Evolutionary conservation across 1,140 invertebrate genomes (phyloP), one percentile per base, ranked within the genome.

Genomic region (Conus betulinus): DNA sequence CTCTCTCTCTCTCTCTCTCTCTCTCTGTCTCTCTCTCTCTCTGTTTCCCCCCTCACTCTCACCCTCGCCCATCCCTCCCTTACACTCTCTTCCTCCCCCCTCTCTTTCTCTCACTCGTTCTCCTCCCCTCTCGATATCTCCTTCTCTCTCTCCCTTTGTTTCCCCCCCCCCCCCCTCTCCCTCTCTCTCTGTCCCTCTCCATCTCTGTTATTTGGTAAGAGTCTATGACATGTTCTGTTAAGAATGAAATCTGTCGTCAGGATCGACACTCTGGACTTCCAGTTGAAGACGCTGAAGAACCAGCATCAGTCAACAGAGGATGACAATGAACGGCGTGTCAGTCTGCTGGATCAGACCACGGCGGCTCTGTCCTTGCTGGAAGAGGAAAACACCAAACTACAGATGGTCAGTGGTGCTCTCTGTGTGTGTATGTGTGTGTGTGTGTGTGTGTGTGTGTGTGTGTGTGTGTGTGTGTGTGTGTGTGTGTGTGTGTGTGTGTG

Each of bases 351-450:
- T 27, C 92, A 94, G 63, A 92, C 92, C n/a, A 91, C 93, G 20
- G 63, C 89, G 67, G 91, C 93, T 23, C 88, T 94, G 13, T 90
- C 92, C 15, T 87, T 94, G 84, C 87, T 94, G 20, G 93, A 94
- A 79, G 90, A 92, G 82, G 94, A 94, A 85, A 94, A 94, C 88
- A 63, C 90, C 27, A 92, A 91, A 87, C 87, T 94, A 27, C 90
- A 92, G 84, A 92, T 91, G 92, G 94, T 93, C 86, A 4, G 20
- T 53, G 53, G 27, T 5, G 23, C 15, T 15, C 11, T 78, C 13
- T 3, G 25, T 3, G 74, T 52, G 52, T 78, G 51, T 53, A 27
- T 87, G 74, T 85, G 51, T 63, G 57, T 63, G 25, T 67, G 5
- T 63, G 55, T 85, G n/a, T 85, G 84, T 85, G 55, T 85, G 23